Percentiles rank a stretch among this genome's conserved stretches.
These are phyloP conservation scores for Candidula unifasciata DNA, from an alignment of 2,888 invertebrate species.

Conservation along the genomic window DNA sequence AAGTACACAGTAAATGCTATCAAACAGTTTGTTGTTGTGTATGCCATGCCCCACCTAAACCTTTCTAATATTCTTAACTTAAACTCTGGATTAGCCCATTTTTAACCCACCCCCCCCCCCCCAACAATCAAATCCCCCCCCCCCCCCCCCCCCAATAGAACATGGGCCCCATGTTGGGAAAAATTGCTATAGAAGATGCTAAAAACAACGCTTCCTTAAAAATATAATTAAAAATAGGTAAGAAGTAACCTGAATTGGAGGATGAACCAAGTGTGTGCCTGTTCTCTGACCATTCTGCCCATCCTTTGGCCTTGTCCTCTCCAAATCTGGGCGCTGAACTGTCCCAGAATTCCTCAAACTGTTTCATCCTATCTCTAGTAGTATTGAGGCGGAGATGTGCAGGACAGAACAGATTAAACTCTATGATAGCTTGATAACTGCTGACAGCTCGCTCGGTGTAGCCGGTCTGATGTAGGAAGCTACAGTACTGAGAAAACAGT, in stretches of 20 bases:
- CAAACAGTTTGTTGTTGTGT: no score
- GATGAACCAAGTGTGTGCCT: neutral
- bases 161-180: no score
- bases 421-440: conserved; percentile 78
- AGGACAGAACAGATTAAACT: conserved; percentile 78
- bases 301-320: conserved; percentile 75
- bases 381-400: conserved; percentile 58
- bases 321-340: conserved; percentile 77
- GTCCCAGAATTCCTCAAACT: conserved; percentile 79
- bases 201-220: neutral
- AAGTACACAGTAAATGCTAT: no score
- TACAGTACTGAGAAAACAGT: conserved; percentile 74
- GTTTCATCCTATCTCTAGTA: conserved; percentile 65
- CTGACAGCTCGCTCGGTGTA: conserved; percentile 78
- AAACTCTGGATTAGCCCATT: no score
- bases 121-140: no score
- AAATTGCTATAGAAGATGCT: no score
- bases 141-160: no score
- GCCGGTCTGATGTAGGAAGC: conserved; percentile 75
- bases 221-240: neutral
- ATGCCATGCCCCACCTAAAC: no score
- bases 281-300: conserved; percentile 69
- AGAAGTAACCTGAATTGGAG: neutral
- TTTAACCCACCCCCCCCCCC: no score
- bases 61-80: no score